phyloP scores from a whole-genome alignment of 2,113 vertebrate genomes.

The Brachypteracias leptosomus region DNA sequence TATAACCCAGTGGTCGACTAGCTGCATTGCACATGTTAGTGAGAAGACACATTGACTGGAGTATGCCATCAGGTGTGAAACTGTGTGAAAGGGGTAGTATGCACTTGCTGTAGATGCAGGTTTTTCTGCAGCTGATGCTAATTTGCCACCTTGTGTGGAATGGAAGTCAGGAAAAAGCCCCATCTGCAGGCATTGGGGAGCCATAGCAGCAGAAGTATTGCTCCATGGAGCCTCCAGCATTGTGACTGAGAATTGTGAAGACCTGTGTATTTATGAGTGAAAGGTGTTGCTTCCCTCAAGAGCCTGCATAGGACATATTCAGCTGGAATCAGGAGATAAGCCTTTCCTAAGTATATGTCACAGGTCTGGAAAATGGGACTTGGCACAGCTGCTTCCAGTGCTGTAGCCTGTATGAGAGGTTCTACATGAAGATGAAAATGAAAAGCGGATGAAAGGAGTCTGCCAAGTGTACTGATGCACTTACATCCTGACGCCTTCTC shows the following conservation, averaged over 20 bases:
- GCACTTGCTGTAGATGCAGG: not conserved
- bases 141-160: not conserved
- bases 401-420: not conserved
- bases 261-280: not conserved
- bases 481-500: not conserved
- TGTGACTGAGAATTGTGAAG: not conserved
- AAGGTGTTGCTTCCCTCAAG: not conserved
- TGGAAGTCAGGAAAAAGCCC: not conserved
- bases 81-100: no score
- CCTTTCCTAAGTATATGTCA: not conserved
- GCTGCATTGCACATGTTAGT: not conserved
- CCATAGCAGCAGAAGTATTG: not conserved
- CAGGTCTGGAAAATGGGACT: not conserved
- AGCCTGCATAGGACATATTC: not conserved
- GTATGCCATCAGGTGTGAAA: not conserved
- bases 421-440: not conserved
- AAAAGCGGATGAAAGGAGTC: not conserved
- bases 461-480: not conserved
- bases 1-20: not conserved
- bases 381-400: not conserved
- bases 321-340: not conserved
- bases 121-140: not conserved
- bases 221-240: not conserved
- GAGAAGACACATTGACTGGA: not conserved
- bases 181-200: accelerated